These are phyloP conservation scores for Pipa parva DNA, from an alignment of 2,113 vertebrate genomes.

Conservation along the genomic window DNA sequence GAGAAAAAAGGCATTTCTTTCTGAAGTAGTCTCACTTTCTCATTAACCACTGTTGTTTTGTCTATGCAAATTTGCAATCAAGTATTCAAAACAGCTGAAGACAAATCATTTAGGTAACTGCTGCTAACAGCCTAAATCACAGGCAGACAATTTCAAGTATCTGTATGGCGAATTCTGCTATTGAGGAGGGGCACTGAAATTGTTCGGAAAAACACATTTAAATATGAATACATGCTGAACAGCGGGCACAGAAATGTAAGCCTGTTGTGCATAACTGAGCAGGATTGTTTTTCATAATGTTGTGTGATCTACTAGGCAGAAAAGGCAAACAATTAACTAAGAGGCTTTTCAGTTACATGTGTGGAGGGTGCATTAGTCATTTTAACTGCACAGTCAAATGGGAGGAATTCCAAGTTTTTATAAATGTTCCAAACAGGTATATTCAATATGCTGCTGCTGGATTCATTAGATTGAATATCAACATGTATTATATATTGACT, in stretches of 20 bases:
- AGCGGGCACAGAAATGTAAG: slow-evolving; percentile 44
- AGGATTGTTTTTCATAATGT: slow-evolving; percentile 50
- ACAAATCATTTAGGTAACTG: slow-evolving; percentile 55
- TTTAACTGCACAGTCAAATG: slow-evolving; percentile 51
- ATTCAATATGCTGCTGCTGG: not conserved
- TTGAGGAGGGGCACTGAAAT: not conserved
- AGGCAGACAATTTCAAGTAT: slow-evolving; percentile 37
- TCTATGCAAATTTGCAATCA: slow-evolving; percentile 68
- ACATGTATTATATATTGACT: not conserved
- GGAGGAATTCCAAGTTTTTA: slow-evolving; percentile 40
- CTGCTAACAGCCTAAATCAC: slow-evolving; percentile 47
- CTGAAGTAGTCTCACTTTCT: slow-evolving; percentile 59
- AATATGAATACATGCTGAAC: slow-evolving; percentile 34
- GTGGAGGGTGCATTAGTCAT: slow-evolving; percentile 54
- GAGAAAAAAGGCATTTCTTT: slow-evolving; percentile 53
- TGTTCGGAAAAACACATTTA: slow-evolving; percentile 37
- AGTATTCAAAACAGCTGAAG: slow-evolving; percentile 61
- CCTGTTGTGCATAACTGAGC: slow-evolving; percentile 51
- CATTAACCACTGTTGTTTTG: slow-evolving; percentile 58
- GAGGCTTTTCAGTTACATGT: slow-evolving; percentile 54
- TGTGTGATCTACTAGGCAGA: slow-evolving; percentile 48
- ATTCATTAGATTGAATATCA: slow-evolving; percentile 3
- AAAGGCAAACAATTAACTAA: slow-evolving; percentile 60
- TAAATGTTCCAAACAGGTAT: slow-evolving; percentile 48
- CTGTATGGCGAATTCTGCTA: slow-evolving; percentile 46